Base-by-base conservation (phyloP, 2,888 invertebrate species). In the Dryocosmus kuriphilus region DNA sequence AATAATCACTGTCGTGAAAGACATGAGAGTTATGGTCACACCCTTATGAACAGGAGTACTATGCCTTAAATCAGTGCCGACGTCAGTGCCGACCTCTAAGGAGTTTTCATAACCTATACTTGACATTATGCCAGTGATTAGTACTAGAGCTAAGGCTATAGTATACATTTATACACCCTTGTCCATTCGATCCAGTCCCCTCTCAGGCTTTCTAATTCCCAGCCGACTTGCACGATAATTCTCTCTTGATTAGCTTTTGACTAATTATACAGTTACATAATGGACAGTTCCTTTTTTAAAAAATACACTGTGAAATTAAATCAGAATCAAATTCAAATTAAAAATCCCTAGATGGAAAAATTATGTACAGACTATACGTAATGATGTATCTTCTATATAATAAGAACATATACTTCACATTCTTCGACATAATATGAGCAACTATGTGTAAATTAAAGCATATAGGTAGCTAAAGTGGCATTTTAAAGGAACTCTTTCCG, bases 71-170 rank as follows among this genome's bases (percentile, higher is more conserved):
- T 55, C 22, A 55, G 22, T 22, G 22, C 9, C 24, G 57, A 57
- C 14, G 24, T 57, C 57, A 57, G 57, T 24, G 24, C 24, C 22
- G 57, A 24, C 24, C 57, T 57, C 57, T 14, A 24, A 57, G 57
- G 24, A 24, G 24, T 22, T 57, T 22, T 14, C 57, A 57, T 57
- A 57, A 57, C 57, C 57, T 57, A 57, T 57, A 24, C 57, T 24
- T 57, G 57, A 57, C 57, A 57, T 57, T 57, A 57, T 24, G 57
- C 24, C 14, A 57, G 24, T 24, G 24, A 57, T 57, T 57, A 57
- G 57, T 57, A 57, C 57, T 57, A 24, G 14, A 24, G 27, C 57
- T 57, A 27, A 57, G 57, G 3, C 24, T 57, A 6, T 27, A 57
- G 24, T 24, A 57, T 24, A 24, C 24, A 57, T 2, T 24, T 14